A percentile compares a stretch with the other conserved stretches of the same genome.
Evolutionary conservation across 2,113 vertebrate genomes (phyloP).

Genomic region (Platycercus adscitus): DNA sequence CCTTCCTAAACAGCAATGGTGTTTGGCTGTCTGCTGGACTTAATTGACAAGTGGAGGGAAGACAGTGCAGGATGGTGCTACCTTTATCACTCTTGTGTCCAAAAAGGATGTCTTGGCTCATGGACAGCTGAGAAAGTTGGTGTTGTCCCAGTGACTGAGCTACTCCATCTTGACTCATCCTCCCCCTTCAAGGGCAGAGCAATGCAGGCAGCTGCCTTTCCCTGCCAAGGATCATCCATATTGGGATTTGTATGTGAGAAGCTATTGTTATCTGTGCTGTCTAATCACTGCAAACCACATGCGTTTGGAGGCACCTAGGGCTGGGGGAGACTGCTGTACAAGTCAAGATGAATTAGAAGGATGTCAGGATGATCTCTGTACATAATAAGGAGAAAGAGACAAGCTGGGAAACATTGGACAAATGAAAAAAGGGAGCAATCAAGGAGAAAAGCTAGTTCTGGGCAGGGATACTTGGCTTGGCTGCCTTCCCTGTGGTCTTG

Average conservation of each 20-base stretch:
- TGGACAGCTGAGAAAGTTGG: fast-evolving
- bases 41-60: neutral
- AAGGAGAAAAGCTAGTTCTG: conserved; percentile 49
- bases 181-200: neutral
- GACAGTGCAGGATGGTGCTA: neutral
- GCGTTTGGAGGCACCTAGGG: neutral
- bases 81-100: neutral
- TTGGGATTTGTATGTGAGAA: neutral
- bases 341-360: conserved; percentile 48
- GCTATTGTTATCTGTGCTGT: neutral
- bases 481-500: conserved; percentile 40
- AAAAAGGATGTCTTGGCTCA: neutral
- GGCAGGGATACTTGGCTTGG: conserved; percentile 36
- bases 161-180: neutral
- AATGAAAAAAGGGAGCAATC: conserved; percentile 50
- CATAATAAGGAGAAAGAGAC: neutral
- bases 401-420: neutral
- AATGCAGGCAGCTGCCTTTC: neutral
- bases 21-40: neutral
- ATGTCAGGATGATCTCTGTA: neutral
- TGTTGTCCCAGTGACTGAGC: neutral
- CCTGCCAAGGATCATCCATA: neutral
- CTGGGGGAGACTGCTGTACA: neutral
- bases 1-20: neutral
- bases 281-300: neutral